Conservation (phyloP, 1,140 invertebrate species). For the Physella acuta region DNA sequence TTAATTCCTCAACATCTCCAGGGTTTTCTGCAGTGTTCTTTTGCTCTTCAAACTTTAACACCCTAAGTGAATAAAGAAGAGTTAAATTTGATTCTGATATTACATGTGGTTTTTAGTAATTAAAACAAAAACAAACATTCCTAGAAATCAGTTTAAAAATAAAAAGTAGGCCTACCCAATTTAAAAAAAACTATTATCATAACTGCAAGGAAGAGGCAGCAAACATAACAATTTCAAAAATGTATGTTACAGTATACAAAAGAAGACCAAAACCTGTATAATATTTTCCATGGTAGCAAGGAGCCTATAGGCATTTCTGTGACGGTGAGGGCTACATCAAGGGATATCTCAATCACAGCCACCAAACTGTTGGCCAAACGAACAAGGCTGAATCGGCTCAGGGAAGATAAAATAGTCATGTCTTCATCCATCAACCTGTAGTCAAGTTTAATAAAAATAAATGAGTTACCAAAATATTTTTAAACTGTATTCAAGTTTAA, state of each 20-base stretch:
- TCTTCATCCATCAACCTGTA: constrained; percentile 56
- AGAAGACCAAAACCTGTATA: constrained; percentile 75
- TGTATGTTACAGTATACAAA: no score
- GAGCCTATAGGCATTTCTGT: constrained; percentile 72
- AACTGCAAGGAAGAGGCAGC: no score
- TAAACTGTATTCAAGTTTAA: constrained; percentile 41
- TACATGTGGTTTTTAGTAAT: no score
- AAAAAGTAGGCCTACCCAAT: no score
- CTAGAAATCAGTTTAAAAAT: no score
- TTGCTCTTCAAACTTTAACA: constrained; percentile 11
- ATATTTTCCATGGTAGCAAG: constrained; percentile 78
- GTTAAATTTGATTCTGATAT: no score
- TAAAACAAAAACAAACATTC: no score
- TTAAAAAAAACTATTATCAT: no score
- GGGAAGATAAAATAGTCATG: constrained; percentile 57
- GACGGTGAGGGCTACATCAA: constrained; percentile 68
- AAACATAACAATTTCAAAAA: no score
- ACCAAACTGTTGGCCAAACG: constrained; percentile 76
- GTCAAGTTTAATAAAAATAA: constrained; percentile 29
- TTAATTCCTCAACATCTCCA: neutral
- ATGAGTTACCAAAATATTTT: neutral
- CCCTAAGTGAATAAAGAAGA: no score
- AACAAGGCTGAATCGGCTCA: constrained; percentile 48
- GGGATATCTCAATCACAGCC: constrained; percentile 72
- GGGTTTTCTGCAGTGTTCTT: neutral